phyloP scores from a whole-genome alignment of 2,797 vertebrate genomes.

The Aselliscus stoliczkanus region DNA sequence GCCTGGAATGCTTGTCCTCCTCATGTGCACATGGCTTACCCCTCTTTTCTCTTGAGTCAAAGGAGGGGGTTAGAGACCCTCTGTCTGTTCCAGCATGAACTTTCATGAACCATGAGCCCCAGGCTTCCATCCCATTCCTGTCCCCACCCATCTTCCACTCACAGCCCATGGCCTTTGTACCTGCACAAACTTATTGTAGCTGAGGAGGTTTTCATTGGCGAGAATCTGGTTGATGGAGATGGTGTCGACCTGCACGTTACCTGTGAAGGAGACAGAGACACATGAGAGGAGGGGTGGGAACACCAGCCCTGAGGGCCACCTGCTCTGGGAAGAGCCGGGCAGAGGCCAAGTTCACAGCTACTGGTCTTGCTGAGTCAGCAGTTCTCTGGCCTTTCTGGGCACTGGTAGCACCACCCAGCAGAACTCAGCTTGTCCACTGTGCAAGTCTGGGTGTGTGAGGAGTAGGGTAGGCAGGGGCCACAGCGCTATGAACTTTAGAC shows the following conservation, averaged over 20 bases:
- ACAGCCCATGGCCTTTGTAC: conserved; percentile 73
- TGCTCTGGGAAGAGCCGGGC: background rate
- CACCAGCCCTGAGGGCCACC: background rate
- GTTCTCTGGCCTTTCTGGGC: background rate
- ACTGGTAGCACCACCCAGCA: background rate
- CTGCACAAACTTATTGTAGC: conserved; percentile 88
- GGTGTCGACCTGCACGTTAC: background rate
- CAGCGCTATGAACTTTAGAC: fast-evolving
- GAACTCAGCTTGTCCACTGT: background rate
- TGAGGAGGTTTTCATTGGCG: conserved; percentile 73
- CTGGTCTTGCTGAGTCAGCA: background rate
- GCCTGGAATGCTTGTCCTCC: background rate
- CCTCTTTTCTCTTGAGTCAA: background rate
- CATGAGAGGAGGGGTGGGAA: background rate
- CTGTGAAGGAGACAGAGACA: background rate
- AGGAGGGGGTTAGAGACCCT: background rate
- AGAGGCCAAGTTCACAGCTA: background rate
- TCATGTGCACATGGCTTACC: background rate
- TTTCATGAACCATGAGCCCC: background rate
- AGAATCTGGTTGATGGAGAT: conserved; percentile 83
- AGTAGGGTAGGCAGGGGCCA: background rate
- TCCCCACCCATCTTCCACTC: background rate
- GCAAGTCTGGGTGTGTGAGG: background rate
- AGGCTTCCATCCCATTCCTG: fast-evolving
- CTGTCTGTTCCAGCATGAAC: background rate